Percentiles rank a stretch among this genome's conserved stretches.
Evolutionary conservation across 2,888 invertebrate genomes (phyloP).

Genomic region (Epinotia bilunana): DNA sequence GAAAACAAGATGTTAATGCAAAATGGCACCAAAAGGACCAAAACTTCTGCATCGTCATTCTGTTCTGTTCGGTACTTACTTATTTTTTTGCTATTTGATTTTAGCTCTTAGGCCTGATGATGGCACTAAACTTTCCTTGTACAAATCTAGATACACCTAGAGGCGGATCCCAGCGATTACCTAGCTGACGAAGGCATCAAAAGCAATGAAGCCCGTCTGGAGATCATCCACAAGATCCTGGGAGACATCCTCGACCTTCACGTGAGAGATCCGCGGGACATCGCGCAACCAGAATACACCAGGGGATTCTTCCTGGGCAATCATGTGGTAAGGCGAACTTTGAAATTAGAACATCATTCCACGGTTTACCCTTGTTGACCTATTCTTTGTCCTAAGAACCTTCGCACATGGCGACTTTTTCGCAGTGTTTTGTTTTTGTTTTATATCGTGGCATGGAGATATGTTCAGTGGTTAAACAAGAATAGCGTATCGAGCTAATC

Average conservation of each 20-base stretch:
- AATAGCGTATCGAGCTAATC: no score
- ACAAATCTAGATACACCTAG: conserved; percentile 88
- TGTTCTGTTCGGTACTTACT: background rate
- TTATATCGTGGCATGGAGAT: no score
- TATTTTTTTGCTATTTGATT: background rate
- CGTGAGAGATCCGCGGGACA: conserved; percentile 73
- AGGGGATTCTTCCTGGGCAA: conserved; percentile 91
- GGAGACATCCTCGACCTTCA: conserved; percentile 88
- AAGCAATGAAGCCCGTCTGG: conserved; percentile 88
- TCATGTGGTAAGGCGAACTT: conserved; percentile 87
- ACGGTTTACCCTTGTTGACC: background rate
- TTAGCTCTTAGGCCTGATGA: background rate
- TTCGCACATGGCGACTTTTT: background rate
- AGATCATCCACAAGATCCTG: conserved; percentile 91
- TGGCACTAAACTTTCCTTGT: background rate
- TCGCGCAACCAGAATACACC: conserved; percentile 78
- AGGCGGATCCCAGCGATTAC: conserved; percentile 88
- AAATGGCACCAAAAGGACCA: background rate
- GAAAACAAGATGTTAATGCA: background rate
- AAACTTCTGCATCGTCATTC: background rate
- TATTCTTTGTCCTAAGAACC: background rate
- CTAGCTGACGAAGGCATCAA: conserved; percentile 73
- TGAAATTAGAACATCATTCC: background rate
- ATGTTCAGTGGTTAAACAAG: no score
- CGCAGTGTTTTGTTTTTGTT: no score